These are phyloP conservation scores for Chloroceryle inda DNA, from an alignment of 2,797 vertebrate genomes.

Conservation along the genomic window DNA sequence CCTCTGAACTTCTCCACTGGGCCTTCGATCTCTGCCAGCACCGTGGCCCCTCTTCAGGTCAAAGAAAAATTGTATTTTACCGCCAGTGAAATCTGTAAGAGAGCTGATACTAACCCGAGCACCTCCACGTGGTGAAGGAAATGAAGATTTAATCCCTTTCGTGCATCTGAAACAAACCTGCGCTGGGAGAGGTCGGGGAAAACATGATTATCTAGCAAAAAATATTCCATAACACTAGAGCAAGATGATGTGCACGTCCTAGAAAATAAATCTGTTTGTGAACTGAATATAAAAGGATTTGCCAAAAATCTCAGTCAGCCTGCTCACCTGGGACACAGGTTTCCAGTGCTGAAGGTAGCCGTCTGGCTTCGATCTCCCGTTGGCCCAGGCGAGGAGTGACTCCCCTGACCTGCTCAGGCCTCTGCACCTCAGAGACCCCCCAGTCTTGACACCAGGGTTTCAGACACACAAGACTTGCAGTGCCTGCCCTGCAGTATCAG, in stretches of 20 bases:
- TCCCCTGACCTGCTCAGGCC: not conserved
- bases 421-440: not conserved
- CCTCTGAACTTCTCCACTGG: not conserved
- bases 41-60: not conserved
- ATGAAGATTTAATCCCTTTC: not conserved
- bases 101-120: not conserved
- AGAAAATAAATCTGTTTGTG: not conserved
- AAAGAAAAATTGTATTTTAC: not conserved
- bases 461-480: not conserved
- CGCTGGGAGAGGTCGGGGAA: not conserved
- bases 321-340: not conserved
- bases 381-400: not conserved
- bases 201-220: not conserved
- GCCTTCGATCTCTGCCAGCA: not conserved
- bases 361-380: not conserved
- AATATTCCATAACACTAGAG: not conserved
- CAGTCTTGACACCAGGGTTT: not conserved
- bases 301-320: not conserved
- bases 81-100: not conserved
- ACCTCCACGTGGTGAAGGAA: not conserved
- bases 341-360: accelerated
- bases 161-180: not conserved
- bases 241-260: not conserved
- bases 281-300: not conserved
- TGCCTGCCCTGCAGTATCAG: not conserved